Evolutionary conservation across 2,888 invertebrate genomes (phyloP).

Genomic region (Eristalis pertinax): DNA sequence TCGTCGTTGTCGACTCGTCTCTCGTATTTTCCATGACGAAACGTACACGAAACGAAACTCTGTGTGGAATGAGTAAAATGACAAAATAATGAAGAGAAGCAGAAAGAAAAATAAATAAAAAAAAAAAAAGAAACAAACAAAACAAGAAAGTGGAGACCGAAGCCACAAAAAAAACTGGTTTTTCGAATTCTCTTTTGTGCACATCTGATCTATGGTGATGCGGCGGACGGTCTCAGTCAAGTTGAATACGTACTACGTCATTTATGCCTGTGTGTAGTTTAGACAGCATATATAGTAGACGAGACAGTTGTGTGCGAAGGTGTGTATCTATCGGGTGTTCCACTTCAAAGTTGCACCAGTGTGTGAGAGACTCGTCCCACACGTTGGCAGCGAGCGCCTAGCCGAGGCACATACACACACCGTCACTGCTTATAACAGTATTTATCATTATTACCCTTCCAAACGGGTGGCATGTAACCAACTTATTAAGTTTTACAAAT

Average conservation of each 20-base stretch:
- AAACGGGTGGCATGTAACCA: background rate
- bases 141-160: constrained; percentile 19
- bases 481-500: background rate
- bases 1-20: constrained; percentile 1
- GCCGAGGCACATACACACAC: background rate
- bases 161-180: constrained; percentile 54
- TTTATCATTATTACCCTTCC: constrained; percentile 10
- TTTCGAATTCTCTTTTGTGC: constrained; percentile 61
- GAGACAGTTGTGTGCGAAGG: background rate
- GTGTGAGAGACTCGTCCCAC: background rate
- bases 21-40: constrained; percentile 60
- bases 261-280: constrained; percentile 62
- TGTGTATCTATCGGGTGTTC: constrained; percentile 1
- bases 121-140: constrained; percentile 40
- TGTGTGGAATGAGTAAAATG: constrained; percentile 24
- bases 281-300: background rate
- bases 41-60: constrained; percentile 20
- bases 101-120: constrained; percentile 7
- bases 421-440: constrained; percentile 23
- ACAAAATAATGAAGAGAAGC: constrained; percentile 39
- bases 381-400: too few relatives aligned
- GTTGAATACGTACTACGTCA: constrained; percentile 68
- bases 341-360: constrained; percentile 16
- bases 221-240: constrained; percentile 36
- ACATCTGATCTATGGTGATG: constrained; percentile 56